Percentiles rank a stretch among this genome's conserved stretches.
phyloP scores from a whole-genome alignment of 1,140 invertebrate species.

The Forficula auricularia region DNA sequence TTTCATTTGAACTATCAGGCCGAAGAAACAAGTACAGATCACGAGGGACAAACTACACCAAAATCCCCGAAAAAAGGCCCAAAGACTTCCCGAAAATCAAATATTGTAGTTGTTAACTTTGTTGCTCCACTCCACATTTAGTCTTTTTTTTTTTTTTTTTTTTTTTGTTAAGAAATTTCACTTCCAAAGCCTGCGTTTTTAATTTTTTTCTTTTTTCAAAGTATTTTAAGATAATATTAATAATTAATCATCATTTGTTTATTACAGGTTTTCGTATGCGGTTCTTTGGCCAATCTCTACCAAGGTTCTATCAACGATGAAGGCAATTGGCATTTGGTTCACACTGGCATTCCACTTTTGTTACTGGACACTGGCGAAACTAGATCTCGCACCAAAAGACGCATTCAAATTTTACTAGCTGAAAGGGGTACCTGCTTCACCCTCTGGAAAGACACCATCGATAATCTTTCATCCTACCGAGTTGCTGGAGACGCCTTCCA shows the following conservation, averaged over 20 bases:
- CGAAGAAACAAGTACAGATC: too few species aligned
- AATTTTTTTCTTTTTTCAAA: too few species aligned
- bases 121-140: too few species aligned
- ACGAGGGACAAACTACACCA: too few species aligned
- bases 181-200: too few species aligned
- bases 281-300: conserved; percentile 63
- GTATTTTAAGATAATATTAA: conserved; percentile 7
- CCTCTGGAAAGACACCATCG: conserved; percentile 71
- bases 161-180: too few species aligned
- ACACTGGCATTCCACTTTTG: conserved; percentile 65
- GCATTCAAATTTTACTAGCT: conserved; percentile 57
- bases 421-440: conserved; percentile 71
- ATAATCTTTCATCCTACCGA: conserved; percentile 35
- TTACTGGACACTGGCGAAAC: conserved; percentile 60
- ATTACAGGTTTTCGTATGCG: conserved; percentile 52
- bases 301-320: conserved; percentile 33
- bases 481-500: conserved; percentile 53
- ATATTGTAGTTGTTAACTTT: too few species aligned
- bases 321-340: conserved; percentile 50
- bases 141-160: too few species aligned
- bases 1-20: too few species aligned
- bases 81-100: too few species aligned
- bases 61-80: too few species aligned
- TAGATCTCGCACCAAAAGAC: conserved; percentile 45
- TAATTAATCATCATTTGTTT: too few species aligned